Evolutionary conservation across 2,888 invertebrate genomes (phyloP).

Genomic region (Hydrotaea cyrtoneurina): DNA sequence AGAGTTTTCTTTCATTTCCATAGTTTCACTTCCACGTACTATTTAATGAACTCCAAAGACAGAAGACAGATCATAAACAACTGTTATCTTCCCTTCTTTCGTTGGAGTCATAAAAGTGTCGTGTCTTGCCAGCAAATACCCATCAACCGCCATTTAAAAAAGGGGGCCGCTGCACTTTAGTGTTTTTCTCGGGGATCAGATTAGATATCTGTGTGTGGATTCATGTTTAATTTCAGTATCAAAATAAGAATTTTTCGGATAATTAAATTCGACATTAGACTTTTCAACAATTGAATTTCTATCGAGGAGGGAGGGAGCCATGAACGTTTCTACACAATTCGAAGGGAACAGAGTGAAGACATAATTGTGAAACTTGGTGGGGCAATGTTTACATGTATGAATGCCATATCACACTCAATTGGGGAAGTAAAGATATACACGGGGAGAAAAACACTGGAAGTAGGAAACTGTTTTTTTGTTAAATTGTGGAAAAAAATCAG

Average conservation of each 20-base stretch:
- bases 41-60: conserved; percentile 3
- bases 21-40: background rate
- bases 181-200: background rate
- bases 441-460: background rate
- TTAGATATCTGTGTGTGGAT: background rate
- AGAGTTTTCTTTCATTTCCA: background rate
- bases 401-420: background rate
- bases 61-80: background rate
- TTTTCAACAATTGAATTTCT: background rate
- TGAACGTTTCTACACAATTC: background rate
- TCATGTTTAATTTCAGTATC: background rate
- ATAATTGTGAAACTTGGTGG: background rate
- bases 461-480: too few relatives aligned
- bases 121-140: background rate
- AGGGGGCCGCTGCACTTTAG: background rate
- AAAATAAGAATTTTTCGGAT: background rate
- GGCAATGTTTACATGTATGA: background rate
- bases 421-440: background rate
- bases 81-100: conserved; percentile 2
- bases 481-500: too few relatives aligned
- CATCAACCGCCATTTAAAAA: background rate
- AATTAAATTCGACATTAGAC: conserved; percentile 8
- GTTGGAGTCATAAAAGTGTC: conserved; percentile 2
- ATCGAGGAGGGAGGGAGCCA: background rate
- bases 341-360: background rate